A percentile compares a stretch with the other conserved stretches of the same genome.
These are phyloP conservation scores for Rhinogobius similis DNA, from an alignment of 2,113 vertebrate genomes.

Conservation along the genomic window DNA sequence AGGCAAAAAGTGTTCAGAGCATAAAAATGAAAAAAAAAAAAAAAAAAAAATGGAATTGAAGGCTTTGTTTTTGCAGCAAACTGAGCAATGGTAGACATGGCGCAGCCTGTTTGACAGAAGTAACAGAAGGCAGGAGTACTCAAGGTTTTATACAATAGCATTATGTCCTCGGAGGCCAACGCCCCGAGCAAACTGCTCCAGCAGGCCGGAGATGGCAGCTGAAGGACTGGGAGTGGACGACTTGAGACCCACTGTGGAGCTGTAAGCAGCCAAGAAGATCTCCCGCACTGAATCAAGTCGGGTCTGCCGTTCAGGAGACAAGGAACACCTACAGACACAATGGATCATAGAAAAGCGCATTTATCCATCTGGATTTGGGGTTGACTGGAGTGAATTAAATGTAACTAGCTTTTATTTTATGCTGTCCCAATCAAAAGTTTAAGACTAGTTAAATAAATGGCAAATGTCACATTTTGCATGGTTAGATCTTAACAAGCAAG, in stretches of 20 bases:
- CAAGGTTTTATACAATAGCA: constrained; percentile 80
- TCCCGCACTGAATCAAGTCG: constrained; percentile 93
- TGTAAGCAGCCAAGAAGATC: constrained; percentile 90
- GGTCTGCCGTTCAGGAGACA: constrained; percentile 81
- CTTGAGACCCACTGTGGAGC: constrained; percentile 90
- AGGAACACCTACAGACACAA: constrained; percentile 65
- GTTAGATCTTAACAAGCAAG: no score
- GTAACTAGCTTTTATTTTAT: no score
- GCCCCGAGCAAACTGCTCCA: constrained; percentile 94
- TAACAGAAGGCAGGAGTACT: constrained; percentile 12
- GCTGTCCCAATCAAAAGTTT: no score
- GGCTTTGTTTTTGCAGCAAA: constrained; percentile 42
- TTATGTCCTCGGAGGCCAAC: constrained; percentile 89
- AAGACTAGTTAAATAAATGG: no score
- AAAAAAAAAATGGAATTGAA: constrained; percentile 19
- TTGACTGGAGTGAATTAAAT: neutral
- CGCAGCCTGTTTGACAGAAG: constrained; percentile 5
- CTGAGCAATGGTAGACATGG: constrained; percentile 61
- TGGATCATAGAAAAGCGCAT: neutral
- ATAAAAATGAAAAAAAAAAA: constrained; percentile 35
- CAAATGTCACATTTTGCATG: no score
- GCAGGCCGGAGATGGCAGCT: constrained; percentile 89
- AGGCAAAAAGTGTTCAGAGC: constrained; percentile 27
- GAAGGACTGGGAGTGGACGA: constrained; percentile 86
- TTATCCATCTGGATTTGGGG: neutral